These are phyloP conservation scores for Eilema caniola DNA, from an alignment of 2,888 invertebrate genomes.

Conservation along the genomic window DNA sequence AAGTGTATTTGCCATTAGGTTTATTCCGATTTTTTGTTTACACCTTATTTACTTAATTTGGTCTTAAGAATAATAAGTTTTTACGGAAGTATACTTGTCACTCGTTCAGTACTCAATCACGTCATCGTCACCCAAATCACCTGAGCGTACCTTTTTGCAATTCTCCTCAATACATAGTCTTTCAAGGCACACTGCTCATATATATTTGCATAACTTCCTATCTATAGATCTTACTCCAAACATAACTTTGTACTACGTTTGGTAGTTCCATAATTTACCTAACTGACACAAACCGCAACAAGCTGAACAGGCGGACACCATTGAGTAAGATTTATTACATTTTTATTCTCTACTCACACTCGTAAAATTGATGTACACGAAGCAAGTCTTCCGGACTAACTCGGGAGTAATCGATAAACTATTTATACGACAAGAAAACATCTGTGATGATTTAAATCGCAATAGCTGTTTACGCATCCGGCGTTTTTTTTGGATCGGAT, in stretches of 20 bases:
- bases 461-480: slow-evolving; percentile 46
- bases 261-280: not conserved
- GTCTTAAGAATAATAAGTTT: too few species aligned
- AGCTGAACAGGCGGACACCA: not conserved
- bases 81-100: too few species aligned
- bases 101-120: not conserved
- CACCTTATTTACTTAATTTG: too few species aligned
- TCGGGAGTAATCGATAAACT: slow-evolving; percentile 24
- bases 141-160: not conserved
- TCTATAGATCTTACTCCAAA: too few species aligned
- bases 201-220: too few species aligned
- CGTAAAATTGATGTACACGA: not conserved
- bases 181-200: too few species aligned
- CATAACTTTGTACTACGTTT: too few species aligned
- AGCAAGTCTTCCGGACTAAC: not conserved
- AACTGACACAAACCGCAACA: not conserved
- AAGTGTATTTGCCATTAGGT: not conserved
- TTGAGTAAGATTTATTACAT: not conserved
- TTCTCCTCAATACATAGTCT: too few species aligned
- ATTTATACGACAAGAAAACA: slow-evolving; percentile 42
- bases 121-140: not conserved
- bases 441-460: slow-evolving; percentile 48
- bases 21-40: not conserved
- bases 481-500: slow-evolving; percentile 57
- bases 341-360: too few species aligned